Evolutionary conservation across 92 coral and sea anemone genomes (phyloP).

Genomic region (Scolanthus callimorphus): DNA sequence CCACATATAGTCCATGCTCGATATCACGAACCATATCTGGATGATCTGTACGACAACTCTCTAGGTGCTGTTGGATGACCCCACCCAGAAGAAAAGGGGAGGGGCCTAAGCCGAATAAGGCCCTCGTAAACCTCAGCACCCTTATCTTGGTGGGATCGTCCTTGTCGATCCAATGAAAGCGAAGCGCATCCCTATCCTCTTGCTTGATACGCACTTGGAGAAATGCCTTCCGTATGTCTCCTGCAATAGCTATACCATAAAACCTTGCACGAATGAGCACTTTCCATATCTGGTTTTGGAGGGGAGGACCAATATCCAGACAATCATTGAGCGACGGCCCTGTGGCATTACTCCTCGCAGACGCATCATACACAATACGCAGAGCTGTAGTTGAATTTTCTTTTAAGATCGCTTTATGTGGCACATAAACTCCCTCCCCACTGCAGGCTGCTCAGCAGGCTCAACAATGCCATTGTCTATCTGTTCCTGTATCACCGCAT

Average conservation of each 20-base stretch:
- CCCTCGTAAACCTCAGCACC: not conserved
- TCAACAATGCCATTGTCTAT: conserved; percentile 22
- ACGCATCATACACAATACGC: conserved; percentile 39
- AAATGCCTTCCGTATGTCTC: conserved; percentile 30
- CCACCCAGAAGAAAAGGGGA: conserved; percentile 47
- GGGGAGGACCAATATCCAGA: conserved; percentile 26
- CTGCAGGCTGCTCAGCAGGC: conserved; percentile 14
- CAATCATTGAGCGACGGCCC: conserved; percentile 32
- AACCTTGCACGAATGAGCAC: conserved; percentile 22
- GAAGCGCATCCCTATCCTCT: not conserved
- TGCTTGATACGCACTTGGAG: conserved; percentile 3
- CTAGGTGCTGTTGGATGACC: conserved; percentile 34
- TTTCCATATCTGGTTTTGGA: conserved; percentile 27
- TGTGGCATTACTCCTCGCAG: conserved; percentile 9
- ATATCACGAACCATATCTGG: conserved; percentile 27
- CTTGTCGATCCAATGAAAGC: not conserved
- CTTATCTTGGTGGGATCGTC: no score
- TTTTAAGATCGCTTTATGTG: conserved; percentile 42
- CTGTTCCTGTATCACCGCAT: conserved; percentile 36
- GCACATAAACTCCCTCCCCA: conserved; percentile 36
- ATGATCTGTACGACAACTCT: conserved; percentile 17
- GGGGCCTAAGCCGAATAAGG: conserved; percentile 35
- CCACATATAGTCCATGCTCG: conserved; percentile 38
- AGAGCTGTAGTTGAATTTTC: conserved; percentile 23
- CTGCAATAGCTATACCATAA: conserved; percentile 16